Evolutionary conservation across 2,888 invertebrate species (phyloP).

Genomic region (Ischnus inquisitorius): DNA sequence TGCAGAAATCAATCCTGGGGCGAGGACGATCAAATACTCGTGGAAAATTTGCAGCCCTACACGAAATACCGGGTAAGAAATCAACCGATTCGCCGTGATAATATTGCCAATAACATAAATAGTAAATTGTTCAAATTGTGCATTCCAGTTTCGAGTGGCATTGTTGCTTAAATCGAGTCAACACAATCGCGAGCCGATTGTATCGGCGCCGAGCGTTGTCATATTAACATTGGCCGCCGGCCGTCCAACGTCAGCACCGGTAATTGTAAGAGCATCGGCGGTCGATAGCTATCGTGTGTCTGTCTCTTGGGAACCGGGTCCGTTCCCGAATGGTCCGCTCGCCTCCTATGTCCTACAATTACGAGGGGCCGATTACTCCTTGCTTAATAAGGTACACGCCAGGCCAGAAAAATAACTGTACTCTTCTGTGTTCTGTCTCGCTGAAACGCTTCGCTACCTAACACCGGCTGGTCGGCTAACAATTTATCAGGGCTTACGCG

Average conservation of each 20-base stretch:
- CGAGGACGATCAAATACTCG: slow-evolving; percentile 89
- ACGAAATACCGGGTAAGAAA: slow-evolving; percentile 93
- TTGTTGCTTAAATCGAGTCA: slow-evolving; percentile 89
- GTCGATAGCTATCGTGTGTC: slow-evolving; percentile 94
- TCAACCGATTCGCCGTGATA: neutral
- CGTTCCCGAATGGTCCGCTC: slow-evolving; percentile 95
- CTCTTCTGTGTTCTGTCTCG: slow-evolving; percentile 40
- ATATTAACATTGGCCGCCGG: slow-evolving; percentile 92
- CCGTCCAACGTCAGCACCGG: slow-evolving; percentile 91
- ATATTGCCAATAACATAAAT: too few species aligned
- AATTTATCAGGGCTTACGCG: slow-evolving; percentile 70
- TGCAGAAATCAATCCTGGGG: slow-evolving; percentile 91
- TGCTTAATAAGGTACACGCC: slow-evolving; percentile 89
- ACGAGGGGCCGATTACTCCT: slow-evolving; percentile 86
- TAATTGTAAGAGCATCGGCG: slow-evolving; percentile 91
- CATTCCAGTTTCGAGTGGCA: slow-evolving; percentile 94
- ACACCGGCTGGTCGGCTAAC: too few species aligned
- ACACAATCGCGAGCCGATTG: slow-evolving; percentile 89
- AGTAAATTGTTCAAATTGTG: neutral
- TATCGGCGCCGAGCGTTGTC: slow-evolving; percentile 91
- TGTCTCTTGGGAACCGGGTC: slow-evolving; percentile 95
- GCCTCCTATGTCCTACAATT: slow-evolving; percentile 94
- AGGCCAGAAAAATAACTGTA: slow-evolving; percentile 78
- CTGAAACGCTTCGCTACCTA: neutral
- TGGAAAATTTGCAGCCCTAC: slow-evolving; percentile 94